These are phyloP conservation scores for Lasioglossum calceatum DNA, from an alignment of 2,888 invertebrate species.

Conservation along the genomic window DNA sequence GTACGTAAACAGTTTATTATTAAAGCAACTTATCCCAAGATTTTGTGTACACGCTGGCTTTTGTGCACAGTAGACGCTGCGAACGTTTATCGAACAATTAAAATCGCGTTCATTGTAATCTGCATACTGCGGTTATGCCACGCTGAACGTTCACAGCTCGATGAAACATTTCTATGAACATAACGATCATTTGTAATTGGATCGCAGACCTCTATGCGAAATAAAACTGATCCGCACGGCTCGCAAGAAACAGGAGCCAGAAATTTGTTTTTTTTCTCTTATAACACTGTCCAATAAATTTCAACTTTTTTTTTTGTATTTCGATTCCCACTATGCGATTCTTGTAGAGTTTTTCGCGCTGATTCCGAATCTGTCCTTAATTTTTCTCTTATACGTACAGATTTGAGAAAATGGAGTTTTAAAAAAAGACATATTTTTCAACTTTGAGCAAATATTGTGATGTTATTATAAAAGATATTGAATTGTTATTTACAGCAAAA, in stretches of 20 bases:
- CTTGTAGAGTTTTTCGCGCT: no score
- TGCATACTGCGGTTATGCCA: neutral
- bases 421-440: no score
- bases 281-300: no score
- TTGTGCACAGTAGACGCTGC: neutral
- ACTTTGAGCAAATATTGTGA: no score
- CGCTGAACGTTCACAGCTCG: neutral
- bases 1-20: neutral
- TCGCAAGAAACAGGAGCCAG: no score
- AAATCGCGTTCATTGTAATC: neutral
- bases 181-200: neutral
- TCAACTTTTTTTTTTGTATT: no score
- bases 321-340: no score
- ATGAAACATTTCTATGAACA: neutral
- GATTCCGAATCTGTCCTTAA: no score
- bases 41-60: neutral
- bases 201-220: neutral
- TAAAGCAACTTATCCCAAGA: neutral
- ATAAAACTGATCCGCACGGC: neutral
- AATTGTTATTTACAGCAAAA: no score
- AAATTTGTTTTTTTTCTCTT: neutral
- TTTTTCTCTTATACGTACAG: no score
- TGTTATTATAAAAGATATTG: no score
- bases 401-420: no score
- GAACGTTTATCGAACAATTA: neutral